Evolutionary conservation across 2,797 vertebrate genomes (phyloP), one percentile per base, ranked within the genome.

Genomic region (Pipistrellus nathusii): DNA sequence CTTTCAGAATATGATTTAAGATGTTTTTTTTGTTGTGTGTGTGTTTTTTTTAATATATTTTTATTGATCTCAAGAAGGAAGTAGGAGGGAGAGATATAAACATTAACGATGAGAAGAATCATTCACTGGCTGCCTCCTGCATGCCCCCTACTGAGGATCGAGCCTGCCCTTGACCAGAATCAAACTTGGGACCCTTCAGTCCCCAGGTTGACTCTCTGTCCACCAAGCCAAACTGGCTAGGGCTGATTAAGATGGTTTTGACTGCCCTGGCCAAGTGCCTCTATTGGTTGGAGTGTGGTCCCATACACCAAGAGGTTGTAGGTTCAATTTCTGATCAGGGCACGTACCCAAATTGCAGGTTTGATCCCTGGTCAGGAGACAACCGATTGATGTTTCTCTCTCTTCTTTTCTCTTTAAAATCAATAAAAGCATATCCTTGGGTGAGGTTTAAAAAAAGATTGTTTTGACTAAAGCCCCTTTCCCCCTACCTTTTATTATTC

Each of bases 231-330:
- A 53, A 18, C 51, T 7, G 51, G 51, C 51, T 51, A 51, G 51
- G 51, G 51, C 51, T 78, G 21, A 48, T 88, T 92, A 71, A 73
- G 38, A 44, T 69, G 75, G 11, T 89, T 95, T 94, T 85, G 53
- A 82, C 38, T 94, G 55, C 27, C 9, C 23, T n/a, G 64, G 64
- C 64, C 17, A 32, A 18, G 64, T 66, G n/a, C 30, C n/a, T 66
- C n/a, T 8, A 4, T 66, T 32, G 64, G 64, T 66, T 66, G n/a
- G 15, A 20, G n/a, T 18, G 8, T 32, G 4, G 8, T 66, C 15
- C 8, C n/a, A 66, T 66, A 66, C 17, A 66, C n/a, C n/a, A 32
- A 66, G n/a, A 66, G n/a, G 64, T 20, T 66, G n/a, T n/a, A 15
- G 62, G n/a, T 66, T 32, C 64, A 32, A 9, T 66, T 66, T 18